phyloP scores from a whole-genome alignment of 2,113 vertebrate genomes.

The Strix aluco region DNA sequence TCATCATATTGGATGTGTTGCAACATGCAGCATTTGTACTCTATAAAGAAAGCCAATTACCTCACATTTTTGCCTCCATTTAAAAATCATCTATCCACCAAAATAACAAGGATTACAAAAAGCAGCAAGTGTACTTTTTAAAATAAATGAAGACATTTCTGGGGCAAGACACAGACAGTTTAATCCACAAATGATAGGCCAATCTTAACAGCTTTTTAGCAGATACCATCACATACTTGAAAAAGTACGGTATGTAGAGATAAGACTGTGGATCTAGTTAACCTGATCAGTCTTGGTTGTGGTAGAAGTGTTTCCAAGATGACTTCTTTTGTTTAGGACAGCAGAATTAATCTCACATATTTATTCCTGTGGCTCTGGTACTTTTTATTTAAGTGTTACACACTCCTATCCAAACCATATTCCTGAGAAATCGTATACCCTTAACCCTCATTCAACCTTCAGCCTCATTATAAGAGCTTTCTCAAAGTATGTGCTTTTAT shows the following conservation, averaged over 20 bases:
- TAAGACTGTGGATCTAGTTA: not conserved
- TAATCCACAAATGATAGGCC: not conserved
- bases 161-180: not conserved
- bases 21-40: not conserved
- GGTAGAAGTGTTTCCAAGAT: not conserved
- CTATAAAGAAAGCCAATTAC: not conserved
- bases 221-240: not conserved
- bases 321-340: not conserved
- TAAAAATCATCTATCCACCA: not conserved
- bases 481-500: not conserved
- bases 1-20: not conserved
- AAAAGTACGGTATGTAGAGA: not conserved
- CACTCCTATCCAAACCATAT: not conserved
- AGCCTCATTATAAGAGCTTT: not conserved
- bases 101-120: not conserved
- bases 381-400: not conserved
- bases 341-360: not conserved
- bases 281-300: not conserved
- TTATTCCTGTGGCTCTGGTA: not conserved
- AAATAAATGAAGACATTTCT: not conserved
- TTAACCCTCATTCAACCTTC: not conserved
- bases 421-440: not conserved
- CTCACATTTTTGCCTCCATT: not conserved
- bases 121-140: not conserved
- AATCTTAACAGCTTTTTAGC: not conserved